A percentile compares a stretch with the other conserved stretches of the same genome.
phyloP scores from a whole-genome alignment of 2,797 vertebrate species.

The Morus bassanus region DNA sequence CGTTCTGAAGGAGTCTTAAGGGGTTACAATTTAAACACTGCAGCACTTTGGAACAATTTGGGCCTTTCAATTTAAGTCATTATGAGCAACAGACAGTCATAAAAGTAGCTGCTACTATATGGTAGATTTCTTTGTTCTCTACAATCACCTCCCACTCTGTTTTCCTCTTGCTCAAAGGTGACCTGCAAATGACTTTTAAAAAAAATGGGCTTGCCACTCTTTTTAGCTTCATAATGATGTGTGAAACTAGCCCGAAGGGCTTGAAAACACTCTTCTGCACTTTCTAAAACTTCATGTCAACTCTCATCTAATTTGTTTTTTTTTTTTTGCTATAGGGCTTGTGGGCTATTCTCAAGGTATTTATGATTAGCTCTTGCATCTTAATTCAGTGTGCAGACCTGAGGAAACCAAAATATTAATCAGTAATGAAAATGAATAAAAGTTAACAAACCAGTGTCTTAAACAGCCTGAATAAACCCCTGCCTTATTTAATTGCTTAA shows the following conservation, averaged over 20 bases:
- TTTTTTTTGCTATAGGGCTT: constrained; percentile 36
- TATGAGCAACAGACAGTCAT: neutral
- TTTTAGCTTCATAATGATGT: constrained; percentile 38
- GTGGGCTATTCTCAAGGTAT: constrained; percentile 46
- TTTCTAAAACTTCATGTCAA: constrained; percentile 27
- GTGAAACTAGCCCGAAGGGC: constrained; percentile 59
- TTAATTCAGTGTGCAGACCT: constrained; percentile 50
- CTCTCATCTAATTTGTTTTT: constrained; percentile 57
- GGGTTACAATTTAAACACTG: neutral
- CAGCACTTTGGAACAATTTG: neutral
- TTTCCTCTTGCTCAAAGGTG: constrained; percentile 50
- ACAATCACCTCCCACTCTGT: neutral
- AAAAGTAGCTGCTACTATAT: neutral
- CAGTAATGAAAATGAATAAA: constrained; percentile 53
- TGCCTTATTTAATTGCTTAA: constrained; percentile 30
- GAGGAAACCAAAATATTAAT: constrained; percentile 68
- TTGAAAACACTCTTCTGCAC: constrained; percentile 24
- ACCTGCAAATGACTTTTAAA: constrained; percentile 51
- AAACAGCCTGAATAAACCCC: neutral
- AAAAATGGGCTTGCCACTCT: neutral
- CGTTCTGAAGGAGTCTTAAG: neutral
- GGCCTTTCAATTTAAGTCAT: neutral
- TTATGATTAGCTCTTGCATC: constrained; percentile 54
- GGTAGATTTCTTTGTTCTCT: constrained; percentile 37
- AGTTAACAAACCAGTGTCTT: constrained; percentile 41